phyloP scores from a whole-genome alignment of 2,113 vertebrate species.

The Sylvilagus bachmani region DNA sequence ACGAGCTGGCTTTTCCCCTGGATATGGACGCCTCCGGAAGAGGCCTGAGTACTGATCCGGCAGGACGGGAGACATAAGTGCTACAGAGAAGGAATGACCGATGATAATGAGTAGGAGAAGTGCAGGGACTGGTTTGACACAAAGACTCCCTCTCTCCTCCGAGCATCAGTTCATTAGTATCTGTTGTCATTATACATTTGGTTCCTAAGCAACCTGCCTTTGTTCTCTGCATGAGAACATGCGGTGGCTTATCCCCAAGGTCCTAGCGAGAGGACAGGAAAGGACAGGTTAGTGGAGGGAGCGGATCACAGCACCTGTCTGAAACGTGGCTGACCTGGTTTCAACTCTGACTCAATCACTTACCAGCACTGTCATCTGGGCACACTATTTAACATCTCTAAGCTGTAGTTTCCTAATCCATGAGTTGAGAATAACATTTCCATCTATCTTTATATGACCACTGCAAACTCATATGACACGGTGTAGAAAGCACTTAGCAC shows the following conservation, averaged over 20 bases:
- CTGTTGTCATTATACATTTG: neutral
- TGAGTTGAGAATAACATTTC: neutral
- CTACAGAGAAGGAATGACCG: neutral
- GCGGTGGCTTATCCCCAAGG: neutral
- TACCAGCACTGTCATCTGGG: neutral
- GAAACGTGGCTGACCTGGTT: neutral
- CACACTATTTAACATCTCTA: neutral
- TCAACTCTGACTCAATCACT: neutral
- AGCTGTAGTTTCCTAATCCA: neutral
- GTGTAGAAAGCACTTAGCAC: neutral
- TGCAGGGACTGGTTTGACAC: neutral
- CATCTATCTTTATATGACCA: neutral
- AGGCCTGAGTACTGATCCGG: neutral
- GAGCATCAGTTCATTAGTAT: neutral
- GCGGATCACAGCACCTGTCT: neutral
- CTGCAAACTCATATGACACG: neutral
- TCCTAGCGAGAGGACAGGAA: neutral
- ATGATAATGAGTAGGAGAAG: neutral
- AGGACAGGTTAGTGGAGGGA: neutral
- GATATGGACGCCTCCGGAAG: neutral
- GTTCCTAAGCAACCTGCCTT: conserved; percentile 15
- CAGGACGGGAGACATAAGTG: neutral
- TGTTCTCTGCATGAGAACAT: neutral
- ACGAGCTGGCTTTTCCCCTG: neutral
- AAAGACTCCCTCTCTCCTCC: neutral